A percentile compares a stretch with the other conserved stretches of the same genome.
Evolutionary conservation across 2,888 invertebrate species (phyloP).

Genomic region (Odontothrips loti): DNA sequence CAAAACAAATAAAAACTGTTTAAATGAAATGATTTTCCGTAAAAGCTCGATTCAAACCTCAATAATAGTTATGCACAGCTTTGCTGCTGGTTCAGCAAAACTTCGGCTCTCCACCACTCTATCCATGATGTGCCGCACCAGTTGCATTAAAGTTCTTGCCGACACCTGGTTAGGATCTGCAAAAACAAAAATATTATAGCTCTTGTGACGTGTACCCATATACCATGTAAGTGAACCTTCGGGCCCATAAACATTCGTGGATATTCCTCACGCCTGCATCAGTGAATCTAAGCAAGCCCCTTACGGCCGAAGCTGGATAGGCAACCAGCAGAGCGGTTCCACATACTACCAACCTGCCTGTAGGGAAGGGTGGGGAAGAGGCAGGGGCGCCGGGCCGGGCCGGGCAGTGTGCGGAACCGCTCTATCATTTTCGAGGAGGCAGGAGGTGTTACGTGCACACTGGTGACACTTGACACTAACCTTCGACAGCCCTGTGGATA

Average conservation of each 20-base stretch:
- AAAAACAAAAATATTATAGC: too few relatives aligned
- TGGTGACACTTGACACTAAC: slow-evolving; percentile 44
- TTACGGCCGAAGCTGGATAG: too few relatives aligned
- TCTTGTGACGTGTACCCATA: too few relatives aligned
- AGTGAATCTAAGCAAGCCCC: too few relatives aligned
- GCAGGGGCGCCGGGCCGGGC: too few relatives aligned
- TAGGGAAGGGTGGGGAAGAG: too few relatives aligned
- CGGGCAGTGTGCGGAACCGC: too few relatives aligned
- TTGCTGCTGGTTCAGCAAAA: slow-evolving; percentile 77
- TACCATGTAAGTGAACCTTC: too few relatives aligned
- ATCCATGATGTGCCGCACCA: slow-evolving; percentile 74
- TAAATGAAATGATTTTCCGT: background rate
- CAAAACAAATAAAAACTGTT: background rate
- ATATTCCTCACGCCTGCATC: too few relatives aligned
- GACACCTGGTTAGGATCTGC: slow-evolving; percentile 73
- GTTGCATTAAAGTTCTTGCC: slow-evolving; percentile 73
- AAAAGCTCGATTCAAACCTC: slow-evolving; percentile 51
- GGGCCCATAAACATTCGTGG: too few relatives aligned
- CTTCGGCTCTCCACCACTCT: slow-evolving; percentile 74
- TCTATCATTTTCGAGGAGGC: too few relatives aligned
- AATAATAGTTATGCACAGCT: slow-evolving; percentile 79
- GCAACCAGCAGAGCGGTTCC: background rate
- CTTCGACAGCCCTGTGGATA: slow-evolving; percentile 70
- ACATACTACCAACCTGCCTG: background rate
- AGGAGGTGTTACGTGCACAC: too few relatives aligned